Evolutionary conservation across 1,140 invertebrate genomes (phyloP), one percentile per base, ranked within the genome.

Genomic region (Oryzaephilus surinamensis): DNA sequence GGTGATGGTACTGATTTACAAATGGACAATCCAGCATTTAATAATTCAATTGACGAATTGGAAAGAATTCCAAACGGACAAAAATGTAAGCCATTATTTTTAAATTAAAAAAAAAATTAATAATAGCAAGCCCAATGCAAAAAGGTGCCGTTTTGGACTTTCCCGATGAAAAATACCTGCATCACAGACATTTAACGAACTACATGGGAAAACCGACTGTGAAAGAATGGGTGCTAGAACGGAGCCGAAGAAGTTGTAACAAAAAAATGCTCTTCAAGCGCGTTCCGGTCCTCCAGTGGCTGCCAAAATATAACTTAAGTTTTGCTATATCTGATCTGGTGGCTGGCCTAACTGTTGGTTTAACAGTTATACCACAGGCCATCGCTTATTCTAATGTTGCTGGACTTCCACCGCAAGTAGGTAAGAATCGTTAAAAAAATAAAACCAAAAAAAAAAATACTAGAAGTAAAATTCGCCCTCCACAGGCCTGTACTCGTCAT

Each of bases 321-420:
- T 74, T 78, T 62, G 74, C 78, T 2, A 20, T 54, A 13, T 38
- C 42, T 1, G 85, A 89, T 64, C 54, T 85, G n/a, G 76, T 89
- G 29, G 87, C 88, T 1, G 89, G 89, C 15, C 62, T 86, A 18
- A 85, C 88, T 1, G 86, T 92, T 3, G 89, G 86, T 0, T 67
- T 93, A 7, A 93, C 87, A 3, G 79, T 84, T 3, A 84, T 85
- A 42, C 81, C 81, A 6, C 81, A 84, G 56, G 80, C 79, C 10
- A 61, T 92, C 33, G 88, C 88, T 3, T 93, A 92, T 61, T 76
- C 87, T 6, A 79, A 76, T 46, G 79, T 93, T 32, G 88, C 86
- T 6, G 83, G 82, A 16, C 61, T 91, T 41, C 81, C 81, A 13
- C 65, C 79, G 1, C 70, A 90, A 77, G 23, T 24, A 4, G 23